phyloP scores from a whole-genome alignment of 2,113 vertebrate species.

The Dicerorhinus sumatrensis region DNA sequence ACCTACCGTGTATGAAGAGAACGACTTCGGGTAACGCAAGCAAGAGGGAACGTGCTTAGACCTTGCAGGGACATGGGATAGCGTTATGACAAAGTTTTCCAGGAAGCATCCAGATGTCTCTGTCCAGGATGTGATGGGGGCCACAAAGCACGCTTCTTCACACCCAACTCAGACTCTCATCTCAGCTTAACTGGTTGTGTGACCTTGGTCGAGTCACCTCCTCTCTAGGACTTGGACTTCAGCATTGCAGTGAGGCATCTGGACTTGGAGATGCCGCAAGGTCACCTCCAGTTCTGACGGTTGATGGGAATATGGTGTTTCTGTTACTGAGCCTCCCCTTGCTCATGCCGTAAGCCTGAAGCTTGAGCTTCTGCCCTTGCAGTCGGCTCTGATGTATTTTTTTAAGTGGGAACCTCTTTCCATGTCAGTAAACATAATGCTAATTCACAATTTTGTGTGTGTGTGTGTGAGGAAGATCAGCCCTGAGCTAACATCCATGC shows the following conservation, averaged over 20 bases:
- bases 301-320: neutral
- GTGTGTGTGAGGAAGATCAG: no score
- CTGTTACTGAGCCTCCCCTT: neutral
- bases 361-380: neutral
- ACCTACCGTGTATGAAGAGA: neutral
- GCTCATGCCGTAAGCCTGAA: neutral
- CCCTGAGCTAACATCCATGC: no score
- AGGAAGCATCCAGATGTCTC: neutral
- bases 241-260: neutral
- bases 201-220: neutral
- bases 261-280: no score
- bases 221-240: neutral
- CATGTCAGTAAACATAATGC: neutral
- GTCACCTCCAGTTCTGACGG: neutral
- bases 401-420: neutral
- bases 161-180: neutral
- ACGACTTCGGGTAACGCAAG: neutral
- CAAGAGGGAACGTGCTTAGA: no score
- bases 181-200: neutral
- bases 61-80: neutral
- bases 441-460: neutral
- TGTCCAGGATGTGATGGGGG: neutral
- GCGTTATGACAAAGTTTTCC: neutral
- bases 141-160: neutral
- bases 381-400: neutral